A percentile compares a stretch with the other conserved stretches of the same genome.
Evolutionary conservation across 2,113 vertebrate genomes (phyloP).

Genomic region (Syngnathus typhle): DNA sequence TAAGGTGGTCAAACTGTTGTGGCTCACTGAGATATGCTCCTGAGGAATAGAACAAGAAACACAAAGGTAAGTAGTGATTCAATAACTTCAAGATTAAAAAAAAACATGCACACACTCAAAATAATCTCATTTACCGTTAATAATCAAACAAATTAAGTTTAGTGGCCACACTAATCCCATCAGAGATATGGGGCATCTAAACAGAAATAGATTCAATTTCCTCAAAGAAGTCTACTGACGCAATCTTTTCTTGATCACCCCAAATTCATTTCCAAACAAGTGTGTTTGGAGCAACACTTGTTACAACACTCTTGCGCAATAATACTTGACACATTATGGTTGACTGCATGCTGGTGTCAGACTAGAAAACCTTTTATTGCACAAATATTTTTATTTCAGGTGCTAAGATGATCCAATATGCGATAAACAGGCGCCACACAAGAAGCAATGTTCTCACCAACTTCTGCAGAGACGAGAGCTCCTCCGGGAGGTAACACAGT

Average conservation of each 20-base stretch:
- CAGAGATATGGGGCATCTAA: slow-evolving; percentile 8
- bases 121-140: slow-evolving; percentile 29
- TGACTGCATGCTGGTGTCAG: background rate
- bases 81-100: background rate
- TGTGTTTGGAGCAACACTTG: background rate
- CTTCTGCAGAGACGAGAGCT: slow-evolving; percentile 91
- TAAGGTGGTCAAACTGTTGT: slow-evolving; percentile 92
- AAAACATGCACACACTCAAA: background rate
- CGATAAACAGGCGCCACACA: background rate
- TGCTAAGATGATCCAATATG: background rate
- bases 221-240: background rate
- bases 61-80: too few relatives aligned
- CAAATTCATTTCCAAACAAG: background rate
- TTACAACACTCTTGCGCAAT: background rate
- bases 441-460: slow-evolving; percentile 73
- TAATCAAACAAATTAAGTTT: slow-evolving; percentile 1
- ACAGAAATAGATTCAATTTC: background rate
- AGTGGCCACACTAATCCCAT: slow-evolving; percentile 16
- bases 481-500: slow-evolving; percentile 96
- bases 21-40: slow-evolving; percentile 96
- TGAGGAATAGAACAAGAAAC: slow-evolving; percentile 43
- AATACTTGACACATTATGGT: background rate
- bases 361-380: background rate
- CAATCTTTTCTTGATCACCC: background rate
- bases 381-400: background rate